Conservation (phyloP, 2,888 invertebrate species). For the Plagodis dolabraria region DNA sequence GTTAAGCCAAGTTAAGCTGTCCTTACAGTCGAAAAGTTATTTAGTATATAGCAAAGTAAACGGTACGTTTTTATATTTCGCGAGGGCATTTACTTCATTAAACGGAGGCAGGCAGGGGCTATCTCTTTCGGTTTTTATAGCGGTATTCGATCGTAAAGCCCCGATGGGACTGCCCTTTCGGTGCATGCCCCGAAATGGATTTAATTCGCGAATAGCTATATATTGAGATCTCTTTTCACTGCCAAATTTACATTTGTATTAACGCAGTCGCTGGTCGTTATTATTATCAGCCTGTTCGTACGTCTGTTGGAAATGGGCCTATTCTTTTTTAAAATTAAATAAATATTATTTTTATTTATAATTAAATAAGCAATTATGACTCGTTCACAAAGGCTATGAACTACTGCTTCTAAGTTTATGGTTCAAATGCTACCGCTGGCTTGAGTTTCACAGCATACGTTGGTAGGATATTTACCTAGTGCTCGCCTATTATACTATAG, state of each 20-base stretch:
- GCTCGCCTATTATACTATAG: no score
- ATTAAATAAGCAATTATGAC: no score
- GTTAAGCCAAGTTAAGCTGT: constrained; percentile 14
- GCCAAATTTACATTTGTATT: constrained; percentile 21
- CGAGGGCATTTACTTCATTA: constrained; percentile 46
- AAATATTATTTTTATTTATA: no score
- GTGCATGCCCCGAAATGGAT: constrained; percentile 37
- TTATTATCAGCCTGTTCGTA: no score
- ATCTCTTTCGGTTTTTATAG: constrained; percentile 45
- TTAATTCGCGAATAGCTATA: constrained; percentile 27
- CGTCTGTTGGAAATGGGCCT: no score
- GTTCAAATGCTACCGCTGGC: no score
- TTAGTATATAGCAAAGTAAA: constrained; percentile 30
- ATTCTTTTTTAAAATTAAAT: no score
- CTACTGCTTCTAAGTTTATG: no score
- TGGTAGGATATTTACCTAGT: no score
- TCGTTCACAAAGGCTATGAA: no score
- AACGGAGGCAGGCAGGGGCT: constrained; percentile 37
- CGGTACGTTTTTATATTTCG: constrained; percentile 41
- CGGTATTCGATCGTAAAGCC: constrained; percentile 43
- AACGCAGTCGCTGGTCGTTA: not conserved
- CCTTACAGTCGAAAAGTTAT: constrained; percentile 20
- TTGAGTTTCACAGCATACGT: no score
- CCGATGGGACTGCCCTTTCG: constrained; percentile 37
- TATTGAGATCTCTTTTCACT: constrained; percentile 17